These are phyloP conservation scores for Leptopilina clavipes DNA, from an alignment of 1,140 invertebrate species.

Conservation along the genomic window DNA sequence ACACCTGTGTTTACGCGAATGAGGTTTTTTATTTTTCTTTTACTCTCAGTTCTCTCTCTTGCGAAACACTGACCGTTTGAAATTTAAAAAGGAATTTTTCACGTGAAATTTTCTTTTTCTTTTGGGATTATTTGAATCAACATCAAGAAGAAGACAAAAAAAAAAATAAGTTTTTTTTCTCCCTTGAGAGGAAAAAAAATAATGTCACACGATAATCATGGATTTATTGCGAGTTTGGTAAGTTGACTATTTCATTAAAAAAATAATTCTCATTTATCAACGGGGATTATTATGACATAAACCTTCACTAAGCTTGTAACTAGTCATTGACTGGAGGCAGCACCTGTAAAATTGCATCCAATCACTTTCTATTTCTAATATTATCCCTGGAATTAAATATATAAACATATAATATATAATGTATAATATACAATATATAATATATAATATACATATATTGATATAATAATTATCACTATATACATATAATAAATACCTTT, in stretches of 20 bases:
- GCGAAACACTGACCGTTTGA: neutral
- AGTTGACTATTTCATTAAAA: neutral
- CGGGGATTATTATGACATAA: neutral
- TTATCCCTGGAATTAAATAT: no score
- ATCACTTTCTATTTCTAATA: no score
- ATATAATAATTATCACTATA: no score
- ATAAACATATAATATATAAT: no score
- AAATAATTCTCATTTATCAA: neutral
- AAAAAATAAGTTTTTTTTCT: neutral
- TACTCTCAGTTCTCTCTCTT: neutral
- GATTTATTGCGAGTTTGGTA: neutral
- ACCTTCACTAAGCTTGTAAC: no score
- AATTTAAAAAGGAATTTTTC: neutral
- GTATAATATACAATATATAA: no score
- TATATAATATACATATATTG: no score
- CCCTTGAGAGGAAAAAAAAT: neutral
- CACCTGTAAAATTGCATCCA: no score
- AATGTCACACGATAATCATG: neutral
- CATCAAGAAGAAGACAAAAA: neutral
- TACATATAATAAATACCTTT: neutral
- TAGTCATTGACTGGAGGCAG: no score
- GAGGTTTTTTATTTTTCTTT: neutral
- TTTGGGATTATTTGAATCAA: no score
- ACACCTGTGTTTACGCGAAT: slow-evolving; percentile 12
- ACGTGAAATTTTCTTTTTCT: neutral